Evolutionary conservation across 1,140 invertebrate genomes (phyloP).

Genomic region (Coelopa frigida): DNA sequence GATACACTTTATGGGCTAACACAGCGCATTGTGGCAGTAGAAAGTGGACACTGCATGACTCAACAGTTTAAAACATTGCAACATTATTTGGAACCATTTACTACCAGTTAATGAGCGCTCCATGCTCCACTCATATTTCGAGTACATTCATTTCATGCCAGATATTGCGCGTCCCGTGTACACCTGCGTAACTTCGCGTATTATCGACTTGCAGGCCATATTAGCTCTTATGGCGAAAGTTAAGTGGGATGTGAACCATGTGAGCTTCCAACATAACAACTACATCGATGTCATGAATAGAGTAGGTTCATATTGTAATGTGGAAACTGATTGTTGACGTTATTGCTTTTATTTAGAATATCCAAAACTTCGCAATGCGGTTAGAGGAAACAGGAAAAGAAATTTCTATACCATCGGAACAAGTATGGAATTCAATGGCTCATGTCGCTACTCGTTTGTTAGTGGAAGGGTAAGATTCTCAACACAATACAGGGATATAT

Average conservation of each 20-base stretch:
- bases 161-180: slow-evolving; percentile 81
- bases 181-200: slow-evolving; percentile 68
- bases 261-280: slow-evolving; percentile 88
- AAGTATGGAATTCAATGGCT: slow-evolving; percentile 82
- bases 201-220: slow-evolving; percentile 73
- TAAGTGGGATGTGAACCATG: slow-evolving; percentile 92
- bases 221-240: slow-evolving; percentile 82
- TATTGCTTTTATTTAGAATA: slow-evolving; percentile 52
- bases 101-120: slow-evolving; percentile 53
- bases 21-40: slow-evolving; percentile 83
- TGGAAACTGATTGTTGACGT: no score
- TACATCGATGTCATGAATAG: slow-evolving; percentile 73
- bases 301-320: slow-evolving; percentile 43
- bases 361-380: slow-evolving; percentile 70
- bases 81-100: slow-evolving; percentile 71
- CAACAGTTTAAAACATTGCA: slow-evolving; percentile 79
- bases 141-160: slow-evolving; percentile 46
- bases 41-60: slow-evolving; percentile 84
- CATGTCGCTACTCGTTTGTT: slow-evolving; percentile 76
- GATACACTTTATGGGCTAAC: slow-evolving; percentile 72
- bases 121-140: slow-evolving; percentile 23
- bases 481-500: neutral
- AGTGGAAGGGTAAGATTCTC: slow-evolving; percentile 73
- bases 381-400: slow-evolving; percentile 61
- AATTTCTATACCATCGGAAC: slow-evolving; percentile 63